Evolutionary conservation across 2,797 vertebrate species (phyloP), one percentile per base, ranked within the genome.

Genomic region (Trachurus trachurus): DNA sequence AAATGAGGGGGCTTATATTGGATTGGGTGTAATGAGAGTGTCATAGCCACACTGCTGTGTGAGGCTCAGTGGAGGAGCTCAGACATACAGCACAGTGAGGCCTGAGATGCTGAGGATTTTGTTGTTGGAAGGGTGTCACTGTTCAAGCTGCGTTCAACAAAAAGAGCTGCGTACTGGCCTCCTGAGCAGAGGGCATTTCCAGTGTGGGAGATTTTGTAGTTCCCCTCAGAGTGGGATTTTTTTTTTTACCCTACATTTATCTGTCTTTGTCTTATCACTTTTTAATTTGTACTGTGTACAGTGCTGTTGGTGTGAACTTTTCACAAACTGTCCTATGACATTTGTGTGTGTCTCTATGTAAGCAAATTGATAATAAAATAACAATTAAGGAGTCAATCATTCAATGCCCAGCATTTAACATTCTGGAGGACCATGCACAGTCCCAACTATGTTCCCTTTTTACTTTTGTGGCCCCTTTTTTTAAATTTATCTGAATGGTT

Each of bases 1-100:
- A 83, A 89, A 89, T 84, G 84, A 89, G 87, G 85, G 75, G 82
- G 89, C 68, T 90, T 70, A 70, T 83, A 88, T 88, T 90, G 85
- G 86, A 91, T 80, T 87, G 81, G 80, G 76, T 89, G 88, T 91
- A 91, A 92, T 88, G 84, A 90, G 81, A 89, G 82, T 85, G 82
- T 87, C 80, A 76, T 40, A 84, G 86, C 39, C 45, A 64, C 49
- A 53, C 77, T 62, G 71, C 64, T 80, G 83, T 65, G 80, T 79
- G 83, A 54, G 57, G 74, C 85, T 80, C 70, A 47, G 80, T 15
- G 34, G 62, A 78, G 76, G 54, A 81, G 79, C 69, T 75, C 64
- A 60, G 65, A 87, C 59, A 9, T 44, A 29, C 65, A 56, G 69
- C 4, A 66, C 63, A 62, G 31, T 17, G 26, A 81, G 80, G 68